Percentiles rank a stretch among this genome's conserved stretches.
phyloP scores from a whole-genome alignment of 2,888 invertebrate genomes.

The Lasioglossum leucozonium region DNA sequence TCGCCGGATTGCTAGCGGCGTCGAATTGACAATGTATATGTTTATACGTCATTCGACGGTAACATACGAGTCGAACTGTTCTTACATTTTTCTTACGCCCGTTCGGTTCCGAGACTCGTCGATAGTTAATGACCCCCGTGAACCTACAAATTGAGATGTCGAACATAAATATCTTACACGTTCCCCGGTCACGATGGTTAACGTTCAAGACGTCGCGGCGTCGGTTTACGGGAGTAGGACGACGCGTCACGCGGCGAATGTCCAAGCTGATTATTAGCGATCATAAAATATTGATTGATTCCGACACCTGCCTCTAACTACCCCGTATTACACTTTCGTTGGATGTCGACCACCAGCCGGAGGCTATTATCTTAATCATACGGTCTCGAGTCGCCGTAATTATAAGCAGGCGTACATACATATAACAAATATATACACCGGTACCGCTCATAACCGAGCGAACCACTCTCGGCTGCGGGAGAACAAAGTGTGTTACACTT shows the following conservation, averaged over 20 bases:
- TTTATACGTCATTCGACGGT: conserved; percentile 3
- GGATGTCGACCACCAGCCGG: conserved; percentile 44
- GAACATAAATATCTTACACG: conserved; percentile 54
- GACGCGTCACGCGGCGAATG: conserved; percentile 62
- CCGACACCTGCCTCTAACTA: conserved; percentile 72
- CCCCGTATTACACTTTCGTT: conserved; percentile 64
- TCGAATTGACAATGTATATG: conserved; percentile 3
- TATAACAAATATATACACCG: conserved; percentile 41
- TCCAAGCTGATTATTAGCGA: conserved; percentile 73
- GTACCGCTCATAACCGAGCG: conserved; percentile 5
- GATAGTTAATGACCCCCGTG: not conserved
- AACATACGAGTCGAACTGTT: not conserved
- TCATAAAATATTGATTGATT: conserved; percentile 79
- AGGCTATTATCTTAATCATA: conserved; percentile 49
- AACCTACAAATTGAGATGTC: conserved; percentile 61
- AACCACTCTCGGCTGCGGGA: not conserved
- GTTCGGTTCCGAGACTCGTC: not conserved
- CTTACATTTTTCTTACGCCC: not conserved
- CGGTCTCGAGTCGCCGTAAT: conserved; percentile 36
- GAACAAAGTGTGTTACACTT: not conserved
- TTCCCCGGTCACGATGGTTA: conserved; percentile 33
- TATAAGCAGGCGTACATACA: conserved; percentile 27
- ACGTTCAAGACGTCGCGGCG: conserved; percentile 20
- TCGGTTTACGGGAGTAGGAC: conserved; percentile 50
- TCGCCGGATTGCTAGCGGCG: not conserved